These are phyloP conservation scores for Takifugu flavidus DNA, from an alignment of 2,113 vertebrate genomes.

Conservation along the genomic window DNA sequence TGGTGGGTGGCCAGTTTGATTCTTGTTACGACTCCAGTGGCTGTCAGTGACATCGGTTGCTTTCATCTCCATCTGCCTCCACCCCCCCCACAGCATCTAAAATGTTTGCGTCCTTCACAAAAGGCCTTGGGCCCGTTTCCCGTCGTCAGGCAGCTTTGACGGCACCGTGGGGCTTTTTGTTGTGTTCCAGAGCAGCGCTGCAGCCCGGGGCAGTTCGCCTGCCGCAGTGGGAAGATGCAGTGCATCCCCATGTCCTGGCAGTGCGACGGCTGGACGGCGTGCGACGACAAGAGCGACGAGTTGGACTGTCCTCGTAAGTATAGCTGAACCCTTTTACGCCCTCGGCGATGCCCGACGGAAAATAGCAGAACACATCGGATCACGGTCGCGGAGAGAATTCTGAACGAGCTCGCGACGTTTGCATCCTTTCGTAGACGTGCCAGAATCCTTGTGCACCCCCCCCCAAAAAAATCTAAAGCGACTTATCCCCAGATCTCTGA, in stretches of 20 bases:
- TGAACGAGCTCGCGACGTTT: too few relatives aligned
- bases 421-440: background rate
- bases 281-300: slow-evolving; percentile 95
- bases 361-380: too few relatives aligned
- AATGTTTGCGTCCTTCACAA: too few relatives aligned
- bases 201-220: slow-evolving; percentile 88
- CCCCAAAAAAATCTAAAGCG: slow-evolving; percentile 39
- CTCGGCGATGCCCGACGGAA: background rate
- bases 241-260: slow-evolving; percentile 94
- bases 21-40: too few relatives aligned
- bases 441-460: slow-evolving; percentile 58
- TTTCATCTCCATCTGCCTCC: too few relatives aligned
- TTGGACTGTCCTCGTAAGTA: slow-evolving; percentile 88
- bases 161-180: background rate
- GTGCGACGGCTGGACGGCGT: slow-evolving; percentile 93
- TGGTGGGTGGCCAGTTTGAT: too few relatives aligned
- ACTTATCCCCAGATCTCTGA: slow-evolving; percentile 55
- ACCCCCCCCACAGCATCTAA: too few relatives aligned
- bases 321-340: slow-evolving; percentile 11
- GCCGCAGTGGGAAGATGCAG: slow-evolving; percentile 92
- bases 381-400: slow-evolving; percentile 7
- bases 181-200: slow-evolving; percentile 87
- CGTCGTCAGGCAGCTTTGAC: background rate
- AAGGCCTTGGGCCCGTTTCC: background rate
- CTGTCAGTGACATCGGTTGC: too few relatives aligned